Evolutionary conservation across 92 coral and sea anemone species (phyloP), one percentile per base, ranked within the genome.

Genomic region (Diadumene lineata): DNA sequence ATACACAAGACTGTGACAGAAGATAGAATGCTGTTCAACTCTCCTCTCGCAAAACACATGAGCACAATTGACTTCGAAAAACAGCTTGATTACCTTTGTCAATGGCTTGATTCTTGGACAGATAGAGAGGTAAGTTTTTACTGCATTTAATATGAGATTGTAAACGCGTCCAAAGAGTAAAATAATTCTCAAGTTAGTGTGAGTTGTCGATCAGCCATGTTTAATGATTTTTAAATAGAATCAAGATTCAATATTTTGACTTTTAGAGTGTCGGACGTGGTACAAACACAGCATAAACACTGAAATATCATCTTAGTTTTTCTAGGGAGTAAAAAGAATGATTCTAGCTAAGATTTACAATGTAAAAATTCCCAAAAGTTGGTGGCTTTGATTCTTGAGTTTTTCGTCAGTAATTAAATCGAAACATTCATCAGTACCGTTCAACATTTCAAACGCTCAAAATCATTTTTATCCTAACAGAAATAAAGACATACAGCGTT

Each of bases 61-160:
- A 94, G 93, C 56, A 79, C 97, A 7, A 85, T 94, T 31, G 97
- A 92, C 69, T 94, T 77, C 60, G 98, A 94, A 64, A 93, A 92
- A 69, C 98, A 92, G 81, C 65, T 94, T 33, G 98, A 94, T 76
- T 92, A 92, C 74, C 43, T 94, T 7, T 86, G 92, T 46, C 90
- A 92, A 72, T 94, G 98, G 98, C 77, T 92, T 70, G 97, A 86
- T 43, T 89, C 88, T 18, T 94, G 97, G 98, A 89, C 83, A 34
- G 80, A 83, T 56, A 76, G 77, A 63, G 98, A 92, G 93, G 98
- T 94, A 89, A 73, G 68, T 77, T 9, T 44, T 44, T 44, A 44
- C n/a, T n/a, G n/a, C n/a, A n/a, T n/a, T n/a, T n/a, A 7, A n/a
- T 15, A 6, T 50, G 15, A 23, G n/a, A 0, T 9, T 31, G 1